Base-by-base conservation (phyloP, 64 coral and sea anemone genomes). In the Stylophora pistillata region DNA sequence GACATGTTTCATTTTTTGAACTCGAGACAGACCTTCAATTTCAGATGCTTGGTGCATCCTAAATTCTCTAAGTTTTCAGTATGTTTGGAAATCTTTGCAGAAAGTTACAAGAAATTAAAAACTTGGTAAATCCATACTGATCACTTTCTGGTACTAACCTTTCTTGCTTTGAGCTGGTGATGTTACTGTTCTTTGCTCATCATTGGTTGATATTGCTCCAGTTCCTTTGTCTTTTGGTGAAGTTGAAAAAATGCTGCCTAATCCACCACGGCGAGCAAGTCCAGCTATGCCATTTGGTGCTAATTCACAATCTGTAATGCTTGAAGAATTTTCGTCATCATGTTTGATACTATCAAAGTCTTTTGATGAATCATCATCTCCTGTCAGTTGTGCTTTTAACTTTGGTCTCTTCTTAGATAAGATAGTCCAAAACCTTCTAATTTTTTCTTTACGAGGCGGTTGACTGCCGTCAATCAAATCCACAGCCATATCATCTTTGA, bases 381-480 rank as follows among this genome's bases (percentile, higher is more conserved):
- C 61, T 53, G 13, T 31, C 53, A 1, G 4, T 25, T 68, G 80
- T 13, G 53, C 26, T 13, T n/a, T 33, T 69, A 84, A 84, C 62
- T 84, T 86, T 31, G 82, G 59, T 69, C 90, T 58, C 71, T 92
- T 92, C 83, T 92, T 92, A 30, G 86, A 65, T 25, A 92, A 30
- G 28, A 92, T 85, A 62, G 90, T 86, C 82, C 81, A 92, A 58
- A 92, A 92, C 30, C 90, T 77, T 18, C 75, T 79, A n/a, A 92
- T 53, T 78, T 86, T 92, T 31, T 83, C 90, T 86, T 92, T 92
- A 5, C 85, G 90, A 10, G 90, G 74, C 12, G 28, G 74, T 47
- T 92, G 82, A 78, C 78, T 73, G 41, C 10, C 26, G 72, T 62
- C 75, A 20, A 52, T 21, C 57, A 81, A 34, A 13, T 71, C 68